Evolutionary conservation across 2,113 vertebrate species (phyloP).

Genomic region (Monarcha castaneiventris): DNA sequence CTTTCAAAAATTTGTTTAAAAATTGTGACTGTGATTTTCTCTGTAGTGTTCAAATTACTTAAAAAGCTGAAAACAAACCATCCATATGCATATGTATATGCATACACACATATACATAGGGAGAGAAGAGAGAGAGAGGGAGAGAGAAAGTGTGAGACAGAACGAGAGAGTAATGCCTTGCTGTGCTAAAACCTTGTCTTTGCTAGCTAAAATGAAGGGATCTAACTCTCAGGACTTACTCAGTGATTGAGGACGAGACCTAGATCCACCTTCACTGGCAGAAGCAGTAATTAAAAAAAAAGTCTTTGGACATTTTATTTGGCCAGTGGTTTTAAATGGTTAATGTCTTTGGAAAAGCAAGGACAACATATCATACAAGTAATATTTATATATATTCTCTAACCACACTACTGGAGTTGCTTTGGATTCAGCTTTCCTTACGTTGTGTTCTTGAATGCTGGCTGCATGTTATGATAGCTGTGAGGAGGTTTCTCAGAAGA

Average conservation of each 20-base stretch:
- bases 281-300: not conserved
- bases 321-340: not conserved
- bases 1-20: not conserved
- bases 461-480: not conserved
- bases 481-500: not conserved
- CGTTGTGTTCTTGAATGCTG: not conserved
- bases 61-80: not conserved
- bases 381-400: not conserved
- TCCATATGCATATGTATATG: not conserved
- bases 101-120: not conserved
- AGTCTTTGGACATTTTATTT: not conserved
- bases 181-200: not conserved
- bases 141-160: not conserved
- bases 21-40: not conserved
- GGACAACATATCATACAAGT: not conserved
- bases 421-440: conserved; percentile 32
- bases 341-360: not conserved
- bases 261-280: not conserved
- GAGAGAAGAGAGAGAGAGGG: not conserved
- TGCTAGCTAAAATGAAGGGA: not conserved
- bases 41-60: not conserved
- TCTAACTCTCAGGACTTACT: not conserved
- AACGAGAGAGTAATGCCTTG: not conserved
- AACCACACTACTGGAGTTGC: not conserved
- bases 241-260: not conserved